Evolutionary conservation across 2,888 invertebrate species (phyloP), one percentile per base, ranked within the genome.

Genomic region (Epirrita christyi): DNA sequence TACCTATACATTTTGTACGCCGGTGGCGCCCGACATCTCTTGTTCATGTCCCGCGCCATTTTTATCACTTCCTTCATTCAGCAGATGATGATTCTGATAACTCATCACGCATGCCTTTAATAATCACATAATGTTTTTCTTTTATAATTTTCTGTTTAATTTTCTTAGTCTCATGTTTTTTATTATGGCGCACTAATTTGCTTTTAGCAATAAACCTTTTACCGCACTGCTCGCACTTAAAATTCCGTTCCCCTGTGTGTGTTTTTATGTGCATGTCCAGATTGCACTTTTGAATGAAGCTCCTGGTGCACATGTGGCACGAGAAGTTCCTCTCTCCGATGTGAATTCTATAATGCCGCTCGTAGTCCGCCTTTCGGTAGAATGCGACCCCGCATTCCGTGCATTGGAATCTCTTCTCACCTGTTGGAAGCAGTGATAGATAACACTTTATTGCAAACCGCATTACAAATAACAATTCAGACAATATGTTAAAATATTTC

Each of bases 261-360:
- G 84, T 86, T 47, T 87, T 87, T 0, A 85, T 68, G 27, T 90
- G 90, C 86, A 87, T 87, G 0, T 85, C 80, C 4, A 90, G 61
- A 61, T 90, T 90, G 32, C 83, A 84, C 63, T 89, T 90, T 37
- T 90, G 90, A 0, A 85, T 81, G 46, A 90, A 91, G 0, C 83
- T 78, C 47, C 87, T 88, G 0, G 81, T 74, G 46, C 90, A 91
- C 0, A 86, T 79, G 21, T 85, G 83, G 13, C 90, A 90, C 0
- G 82, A 75, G 55, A 75, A 81, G 0, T 88, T 89, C 46, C 86
- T 89, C 0, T 83, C 80, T 0, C 90, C 90, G 0, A 11, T 34
- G 10, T 50, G 50, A 9, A 50, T 50, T 42, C 14, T 50, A 42
- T 10, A 34, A 7, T 50, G 50, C 2, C 50, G 15, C 1, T 13